Evolutionary conservation across 2,797 vertebrate genomes (phyloP).

Genomic region (Synanceia verrucosa): DNA sequence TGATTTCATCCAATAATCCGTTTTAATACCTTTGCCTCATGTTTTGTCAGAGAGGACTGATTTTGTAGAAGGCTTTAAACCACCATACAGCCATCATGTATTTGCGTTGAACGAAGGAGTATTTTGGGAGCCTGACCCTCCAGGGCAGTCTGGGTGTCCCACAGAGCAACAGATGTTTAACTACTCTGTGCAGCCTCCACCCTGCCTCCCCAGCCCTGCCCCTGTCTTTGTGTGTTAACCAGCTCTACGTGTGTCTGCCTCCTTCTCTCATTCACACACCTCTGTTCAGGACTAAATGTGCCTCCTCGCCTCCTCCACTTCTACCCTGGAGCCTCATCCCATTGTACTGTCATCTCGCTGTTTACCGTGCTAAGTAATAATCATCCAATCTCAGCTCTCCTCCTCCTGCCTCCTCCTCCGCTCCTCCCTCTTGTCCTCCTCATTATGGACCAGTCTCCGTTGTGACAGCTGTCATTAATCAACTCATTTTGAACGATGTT

Average conservation of each 20-base stretch:
- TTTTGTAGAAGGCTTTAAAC: background rate
- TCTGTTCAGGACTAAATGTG: constrained; percentile 69
- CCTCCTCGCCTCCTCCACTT: constrained; percentile 38
- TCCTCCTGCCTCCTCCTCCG: constrained; percentile 53
- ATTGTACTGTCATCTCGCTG: constrained; percentile 57
- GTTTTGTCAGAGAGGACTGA: background rate
- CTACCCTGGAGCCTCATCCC: constrained; percentile 45
- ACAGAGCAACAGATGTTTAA: constrained; percentile 83
- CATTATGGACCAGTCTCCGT: constrained; percentile 74
- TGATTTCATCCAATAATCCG: too few relatives aligned
- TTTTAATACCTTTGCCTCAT: too few relatives aligned
- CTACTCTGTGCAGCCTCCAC: constrained; percentile 60
- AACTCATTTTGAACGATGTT: constrained; percentile 70
- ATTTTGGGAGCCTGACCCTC: constrained; percentile 40
- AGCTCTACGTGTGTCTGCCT: constrained; percentile 77
- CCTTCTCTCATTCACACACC: constrained; percentile 74
- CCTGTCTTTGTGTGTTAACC: constrained; percentile 67
- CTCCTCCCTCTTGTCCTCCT: constrained; percentile 67
- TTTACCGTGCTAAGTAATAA: constrained; percentile 74
- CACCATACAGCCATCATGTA: background rate
- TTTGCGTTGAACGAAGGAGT: constrained; percentile 12
- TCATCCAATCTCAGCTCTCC: constrained; percentile 62
- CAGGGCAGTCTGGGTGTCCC: constrained; percentile 46
- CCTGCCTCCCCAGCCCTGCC: constrained; percentile 55
- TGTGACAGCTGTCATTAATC: constrained; percentile 80